Evolutionary conservation across 1,140 invertebrate species (phyloP), one percentile per base, ranked within the genome.

Genomic region (Leptopilina boulardi): DNA sequence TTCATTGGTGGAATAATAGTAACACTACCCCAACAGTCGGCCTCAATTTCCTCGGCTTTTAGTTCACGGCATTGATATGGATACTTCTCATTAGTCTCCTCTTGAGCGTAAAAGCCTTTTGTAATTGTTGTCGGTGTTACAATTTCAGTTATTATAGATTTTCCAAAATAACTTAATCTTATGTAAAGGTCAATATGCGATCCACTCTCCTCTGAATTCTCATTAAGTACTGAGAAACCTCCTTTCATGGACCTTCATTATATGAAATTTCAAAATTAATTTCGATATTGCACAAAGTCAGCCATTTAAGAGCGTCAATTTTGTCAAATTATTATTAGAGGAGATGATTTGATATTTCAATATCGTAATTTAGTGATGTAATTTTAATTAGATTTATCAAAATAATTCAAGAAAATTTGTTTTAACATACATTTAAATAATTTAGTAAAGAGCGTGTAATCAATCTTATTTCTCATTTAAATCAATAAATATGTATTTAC

Each of bases 141-240:
- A 34, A 89, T 81, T 70, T 90, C 86, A 6, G 87, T 89, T 15
- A 87, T 80, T 26, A 90, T 75, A 18, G 85, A 85, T 19, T 83
- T 82, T 5, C 87, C 85, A 23, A 90, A 81, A 30, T 87, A 84
- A 51, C 82, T 89, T 23, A 90, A 70, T 0, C 89, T 83, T 9
- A 87, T 13, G 73, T 85, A 88, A 0, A 88, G 38, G 44, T 80
- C 74, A 11, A 89, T 0, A 47, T 83, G 15, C 77, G 80, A 1
- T 42, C 47, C 71, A 8, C 79, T 82, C 1, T 74, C 19, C 0
- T 73, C 26, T 1, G 81, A n/a, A 13, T 80, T 56, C 6, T 83
- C 82, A 70, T 84, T 70, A 6, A 83, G 26, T 18, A 89, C 47
- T 2, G 23, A 15, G 34, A 81, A 87, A 6, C 47, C 84, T 19